A percentile compares a stretch with the other conserved stretches of the same genome.
Evolutionary conservation across 2,113 vertebrate species (phyloP).

Genomic region (Pao palembangensis): DNA sequence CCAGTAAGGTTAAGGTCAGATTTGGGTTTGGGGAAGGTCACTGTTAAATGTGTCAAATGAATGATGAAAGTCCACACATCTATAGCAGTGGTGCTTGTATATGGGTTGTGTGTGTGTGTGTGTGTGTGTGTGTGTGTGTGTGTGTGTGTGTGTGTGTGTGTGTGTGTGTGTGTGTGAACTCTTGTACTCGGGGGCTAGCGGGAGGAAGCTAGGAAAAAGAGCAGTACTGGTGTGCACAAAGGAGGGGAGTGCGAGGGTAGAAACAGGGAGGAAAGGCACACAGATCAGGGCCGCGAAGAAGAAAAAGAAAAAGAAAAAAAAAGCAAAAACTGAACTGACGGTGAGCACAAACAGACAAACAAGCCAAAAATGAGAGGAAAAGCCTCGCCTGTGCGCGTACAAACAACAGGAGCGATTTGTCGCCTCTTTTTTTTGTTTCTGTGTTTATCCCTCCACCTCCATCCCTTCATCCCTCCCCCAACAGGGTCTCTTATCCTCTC

Average conservation of each 20-base stretch:
- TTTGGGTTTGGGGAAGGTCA: no score
- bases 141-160: no score
- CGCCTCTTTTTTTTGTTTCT: constrained; percentile 56
- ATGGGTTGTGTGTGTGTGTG: no score
- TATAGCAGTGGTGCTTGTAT: no score
- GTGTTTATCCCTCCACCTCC: constrained; percentile 64
- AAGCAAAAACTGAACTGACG: constrained; percentile 26
- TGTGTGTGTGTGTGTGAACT: no score
- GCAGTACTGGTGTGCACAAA: constrained; percentile 20
- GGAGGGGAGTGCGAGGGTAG: constrained; percentile 4
- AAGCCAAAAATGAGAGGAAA: constrained; percentile 42
- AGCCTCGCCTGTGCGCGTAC: constrained; percentile 23
- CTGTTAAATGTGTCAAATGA: no score
- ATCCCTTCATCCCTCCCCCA: constrained; percentile 61
- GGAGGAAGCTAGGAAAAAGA: constrained; percentile 36
- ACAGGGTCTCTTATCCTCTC: constrained; percentile 64
- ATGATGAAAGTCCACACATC: no score
- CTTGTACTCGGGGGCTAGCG: no score
- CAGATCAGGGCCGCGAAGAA: constrained; percentile 38
- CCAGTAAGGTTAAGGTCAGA: no score
- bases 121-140: no score
- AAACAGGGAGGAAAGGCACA: constrained; percentile 27
- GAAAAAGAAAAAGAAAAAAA: constrained; percentile 26
- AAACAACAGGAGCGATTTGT: constrained; percentile 65
- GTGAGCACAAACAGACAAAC: constrained; percentile 37